phyloP scores from a whole-genome alignment of 30 jellyfish, hydroid and myxozoan species.

The Cassiopea xamachana region DNA sequence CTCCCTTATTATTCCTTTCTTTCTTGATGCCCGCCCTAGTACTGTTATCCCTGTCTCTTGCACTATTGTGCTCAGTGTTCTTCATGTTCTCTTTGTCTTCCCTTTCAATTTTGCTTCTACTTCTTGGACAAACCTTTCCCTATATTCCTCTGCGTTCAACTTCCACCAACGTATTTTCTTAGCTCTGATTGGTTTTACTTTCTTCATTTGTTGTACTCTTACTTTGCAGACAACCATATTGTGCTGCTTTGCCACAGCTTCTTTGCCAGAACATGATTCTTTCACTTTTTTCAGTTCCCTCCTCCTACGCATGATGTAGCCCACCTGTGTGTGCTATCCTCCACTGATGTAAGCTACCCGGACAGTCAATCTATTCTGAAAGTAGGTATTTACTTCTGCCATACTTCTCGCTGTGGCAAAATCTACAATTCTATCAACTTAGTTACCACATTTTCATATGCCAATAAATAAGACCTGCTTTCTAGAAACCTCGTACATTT shows the following conservation, averaged over 20 bases:
- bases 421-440: slow-evolving; percentile 1
- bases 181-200: not conserved
- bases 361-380: slow-evolving; percentile 2
- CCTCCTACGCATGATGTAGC: slow-evolving; percentile 14
- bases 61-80: not conserved
- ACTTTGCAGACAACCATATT: not conserved
- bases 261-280: not conserved
- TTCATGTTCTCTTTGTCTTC: not conserved
- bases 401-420: slow-evolving; percentile 6
- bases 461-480: too few species aligned
- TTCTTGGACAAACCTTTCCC: slow-evolving; percentile 3
- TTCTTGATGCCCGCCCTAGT: not conserved
- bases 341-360: slow-evolving; percentile 4
- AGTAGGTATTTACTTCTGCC: slow-evolving; percentile 3
- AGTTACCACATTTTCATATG: too few species aligned
- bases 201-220: not conserved
- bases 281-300: slow-evolving; percentile 2
- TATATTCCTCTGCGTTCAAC: slow-evolving; percentile 8
- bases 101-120: not conserved
- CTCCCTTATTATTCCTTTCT: not conserved
- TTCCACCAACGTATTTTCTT: slow-evolving; percentile 30
- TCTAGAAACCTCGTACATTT: too few species aligned
- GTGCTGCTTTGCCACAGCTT: slow-evolving; percentile 26
- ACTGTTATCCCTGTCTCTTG: not conserved
- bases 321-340: slow-evolving; percentile 18